Evolutionary conservation across 64 coral and sea anemone genomes (phyloP).

Genomic region (Stichodactyla helianthus): DNA sequence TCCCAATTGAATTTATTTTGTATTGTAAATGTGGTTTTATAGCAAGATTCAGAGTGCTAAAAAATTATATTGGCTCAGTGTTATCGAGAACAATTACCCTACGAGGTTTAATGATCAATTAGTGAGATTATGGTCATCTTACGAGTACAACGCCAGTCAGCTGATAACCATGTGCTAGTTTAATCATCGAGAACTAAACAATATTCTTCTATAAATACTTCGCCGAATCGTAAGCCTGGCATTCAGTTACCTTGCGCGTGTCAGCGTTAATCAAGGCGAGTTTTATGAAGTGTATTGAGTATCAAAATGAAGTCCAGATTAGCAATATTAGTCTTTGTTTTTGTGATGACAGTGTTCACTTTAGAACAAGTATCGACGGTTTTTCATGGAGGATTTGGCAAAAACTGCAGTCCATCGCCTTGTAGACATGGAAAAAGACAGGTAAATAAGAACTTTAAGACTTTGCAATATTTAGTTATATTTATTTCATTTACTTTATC

Average conservation of each 20-base stretch:
- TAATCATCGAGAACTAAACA: background rate
- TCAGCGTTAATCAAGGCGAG: background rate
- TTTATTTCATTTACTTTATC: too few species aligned
- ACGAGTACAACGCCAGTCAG: background rate
- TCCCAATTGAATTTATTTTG: background rate
- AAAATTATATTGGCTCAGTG: background rate
- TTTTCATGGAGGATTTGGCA: background rate
- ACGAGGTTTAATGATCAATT: background rate
- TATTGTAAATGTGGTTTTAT: too few species aligned
- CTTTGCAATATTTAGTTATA: too few species aligned
- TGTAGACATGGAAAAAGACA: background rate
- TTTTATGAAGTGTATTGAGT: background rate
- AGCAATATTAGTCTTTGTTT: background rate
- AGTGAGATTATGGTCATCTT: background rate
- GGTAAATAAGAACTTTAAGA: background rate
- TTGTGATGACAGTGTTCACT: background rate
- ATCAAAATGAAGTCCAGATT: background rate
- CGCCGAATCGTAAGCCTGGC: background rate
- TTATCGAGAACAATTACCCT: background rate
- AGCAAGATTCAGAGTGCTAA: background rate
- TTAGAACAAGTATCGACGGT: background rate
- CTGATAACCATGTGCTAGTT: constrained; percentile 1
- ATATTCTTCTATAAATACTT: background rate
- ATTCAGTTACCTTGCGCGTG: background rate
- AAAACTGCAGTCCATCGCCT: background rate